Evolutionary conservation across 2,113 vertebrate species (phyloP), one percentile per base, ranked within the genome.

Genomic region (Pituophis catenifer): DNA sequence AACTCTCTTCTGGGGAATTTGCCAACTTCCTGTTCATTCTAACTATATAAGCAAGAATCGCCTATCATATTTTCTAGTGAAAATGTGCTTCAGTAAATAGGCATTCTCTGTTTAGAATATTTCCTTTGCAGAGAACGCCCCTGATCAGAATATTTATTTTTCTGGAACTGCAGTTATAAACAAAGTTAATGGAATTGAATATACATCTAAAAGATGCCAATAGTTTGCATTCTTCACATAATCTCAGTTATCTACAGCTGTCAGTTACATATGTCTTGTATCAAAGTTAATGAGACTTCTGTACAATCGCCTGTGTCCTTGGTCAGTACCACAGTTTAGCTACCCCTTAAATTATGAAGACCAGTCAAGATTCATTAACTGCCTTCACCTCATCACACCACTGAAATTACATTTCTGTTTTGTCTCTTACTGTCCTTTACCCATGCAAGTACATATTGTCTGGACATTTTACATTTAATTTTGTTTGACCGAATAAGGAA

Each of bases 91-190:
- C 88, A 86, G 38, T 86, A 93, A 90, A 90, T 85, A 58, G 55
- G 8, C 50, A 19, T 59, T 17, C 54, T 59, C 21, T 86, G 54
- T 58, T 86, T 85, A 38, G 13, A 55, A 53, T 92, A 55, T 17
- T 89, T 26, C 38, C 48, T 90, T 86, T 50, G 24, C 53, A 53
- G 85, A 88, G 91, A 75, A 86, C 86, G 53, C 13, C 33, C 55
- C 90, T 29, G 17, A 53, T 53, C 15, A 15, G 38, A 92, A 89
- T 86, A 89, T 90, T 90, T 93, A 93, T 86, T 90, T 93, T 17
- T 23, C 5, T 55, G 19, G 26, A 38, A 23, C 23, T 90, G 21
- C 26, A 38, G 55, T 54, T 92, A 86, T 54, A 57, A 55, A 57
- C 75, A 89, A 48, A 86, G 54, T 59, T 53, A 86, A 58, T 44